A percentile compares a stretch with the other conserved stretches of the same genome.
Evolutionary conservation across 2,113 vertebrate genomes (phyloP).

Genomic region (Natator depressus): DNA sequence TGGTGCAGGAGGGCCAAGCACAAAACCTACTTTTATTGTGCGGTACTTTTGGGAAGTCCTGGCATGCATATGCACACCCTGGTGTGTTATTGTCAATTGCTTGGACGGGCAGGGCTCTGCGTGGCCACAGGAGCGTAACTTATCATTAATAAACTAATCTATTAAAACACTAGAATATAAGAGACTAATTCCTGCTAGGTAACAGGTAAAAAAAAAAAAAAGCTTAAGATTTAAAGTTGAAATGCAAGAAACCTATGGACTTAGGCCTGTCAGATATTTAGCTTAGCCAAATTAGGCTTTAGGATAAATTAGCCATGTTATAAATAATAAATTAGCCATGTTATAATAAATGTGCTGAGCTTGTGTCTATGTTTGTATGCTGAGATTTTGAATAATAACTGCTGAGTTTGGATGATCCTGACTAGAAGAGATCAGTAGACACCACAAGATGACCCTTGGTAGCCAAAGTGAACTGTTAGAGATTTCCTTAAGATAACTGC

Average conservation of each 20-base stretch:
- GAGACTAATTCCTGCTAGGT: not conserved
- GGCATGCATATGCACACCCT: not conserved
- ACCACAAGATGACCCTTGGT: not conserved
- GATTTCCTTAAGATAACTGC: not conserved
- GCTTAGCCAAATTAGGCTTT: not conserved
- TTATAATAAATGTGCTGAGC: not conserved
- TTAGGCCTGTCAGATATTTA: not conserved
- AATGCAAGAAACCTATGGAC: not conserved
- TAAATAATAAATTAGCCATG: not conserved
- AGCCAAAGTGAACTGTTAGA: not conserved
- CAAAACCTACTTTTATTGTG: not conserved
- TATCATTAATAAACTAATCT: not conserved
- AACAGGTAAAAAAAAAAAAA: too few relatives aligned
- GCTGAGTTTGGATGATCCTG: not conserved
- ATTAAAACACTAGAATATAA: not conserved
- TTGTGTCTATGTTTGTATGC: not conserved
- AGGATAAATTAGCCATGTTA: not conserved
- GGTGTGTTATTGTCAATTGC: not conserved
- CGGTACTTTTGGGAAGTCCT: not conserved
- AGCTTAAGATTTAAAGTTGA: not conserved
- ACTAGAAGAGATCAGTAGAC: not conserved
- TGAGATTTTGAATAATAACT: not conserved
- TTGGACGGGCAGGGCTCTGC: not conserved
- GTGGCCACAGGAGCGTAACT: not conserved
- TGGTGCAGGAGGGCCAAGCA: not conserved